phyloP scores from a whole-genome alignment of 2,113 vertebrate genomes.

The Danio rerio region DNA sequence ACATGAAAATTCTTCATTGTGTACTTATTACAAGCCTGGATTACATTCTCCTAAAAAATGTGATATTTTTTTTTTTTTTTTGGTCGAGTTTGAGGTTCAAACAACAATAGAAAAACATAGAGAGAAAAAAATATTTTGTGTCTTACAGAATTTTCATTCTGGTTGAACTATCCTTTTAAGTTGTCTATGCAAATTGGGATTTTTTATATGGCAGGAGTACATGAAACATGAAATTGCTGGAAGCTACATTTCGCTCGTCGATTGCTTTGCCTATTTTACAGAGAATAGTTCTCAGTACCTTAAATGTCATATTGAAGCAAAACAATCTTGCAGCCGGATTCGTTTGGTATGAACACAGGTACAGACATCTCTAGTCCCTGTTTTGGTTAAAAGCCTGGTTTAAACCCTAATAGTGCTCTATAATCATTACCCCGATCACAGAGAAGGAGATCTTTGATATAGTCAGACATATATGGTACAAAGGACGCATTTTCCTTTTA shows the following conservation, averaged over 20 bases:
- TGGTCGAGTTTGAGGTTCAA: not conserved
- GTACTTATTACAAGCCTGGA: not conserved
- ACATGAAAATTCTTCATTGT: not conserved
- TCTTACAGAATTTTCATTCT: not conserved
- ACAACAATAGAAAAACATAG: not conserved
- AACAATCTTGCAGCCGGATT: not conserved
- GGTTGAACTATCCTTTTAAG: not conserved
- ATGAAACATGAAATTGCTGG: not conserved
- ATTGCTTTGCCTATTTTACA: conserved; percentile 6
- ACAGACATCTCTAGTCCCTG: not conserved
- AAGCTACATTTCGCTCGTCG: not conserved
- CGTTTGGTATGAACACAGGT: not conserved
- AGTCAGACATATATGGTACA: conserved; percentile 12
- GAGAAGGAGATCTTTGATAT: not conserved
- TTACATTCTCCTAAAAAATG: not conserved
- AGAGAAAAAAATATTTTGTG: not conserved
- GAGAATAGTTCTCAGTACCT: conserved; percentile 11
- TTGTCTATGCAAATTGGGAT: not conserved
- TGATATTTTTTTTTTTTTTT: too few relatives aligned
- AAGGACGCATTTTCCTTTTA: conserved; percentile 7
- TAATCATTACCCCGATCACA: conserved; percentile 8
- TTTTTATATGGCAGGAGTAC: not conserved
- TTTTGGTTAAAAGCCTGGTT: not conserved
- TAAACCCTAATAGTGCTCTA: conserved; percentile 1
- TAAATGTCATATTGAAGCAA: conserved; percentile 6